These are phyloP conservation scores for Mesochorus sp. DNA, from an alignment of 2,888 invertebrate genomes.

Conservation along the genomic window DNA sequence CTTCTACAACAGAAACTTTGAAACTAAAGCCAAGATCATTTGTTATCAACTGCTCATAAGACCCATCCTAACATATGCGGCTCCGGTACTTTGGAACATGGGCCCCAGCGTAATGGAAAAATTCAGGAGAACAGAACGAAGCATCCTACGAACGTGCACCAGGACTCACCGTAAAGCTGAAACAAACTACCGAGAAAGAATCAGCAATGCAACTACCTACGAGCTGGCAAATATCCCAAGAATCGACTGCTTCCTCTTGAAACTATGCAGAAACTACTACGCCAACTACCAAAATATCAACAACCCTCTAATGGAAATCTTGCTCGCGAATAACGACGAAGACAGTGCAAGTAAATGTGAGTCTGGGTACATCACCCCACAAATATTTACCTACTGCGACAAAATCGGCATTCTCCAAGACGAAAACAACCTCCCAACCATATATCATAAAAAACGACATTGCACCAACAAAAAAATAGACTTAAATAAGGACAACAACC, in stretches of 20 bases:
- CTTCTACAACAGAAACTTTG: neutral
- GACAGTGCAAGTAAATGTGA: neutral
- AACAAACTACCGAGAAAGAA: neutral
- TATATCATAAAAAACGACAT: neutral
- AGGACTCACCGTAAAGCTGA: neutral
- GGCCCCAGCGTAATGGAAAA: constrained; percentile 30
- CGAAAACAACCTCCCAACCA: neutral
- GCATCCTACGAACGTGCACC: neutral
- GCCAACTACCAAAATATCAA: neutral
- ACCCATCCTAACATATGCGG: constrained; percentile 26
- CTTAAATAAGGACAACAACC: neutral
- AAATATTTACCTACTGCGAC: neutral
- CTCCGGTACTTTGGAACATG: constrained; percentile 35
- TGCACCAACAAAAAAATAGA: neutral
- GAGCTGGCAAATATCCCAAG: constrained; percentile 2
- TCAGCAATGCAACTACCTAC: neutral
- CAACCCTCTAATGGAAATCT: neutral
- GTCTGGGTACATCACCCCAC: neutral
- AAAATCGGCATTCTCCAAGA: neutral
- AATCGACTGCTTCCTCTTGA: neutral
- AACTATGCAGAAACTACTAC: neutral
- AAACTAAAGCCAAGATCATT: constrained; percentile 14
- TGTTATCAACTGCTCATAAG: constrained; percentile 5
- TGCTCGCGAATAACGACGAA: neutral
- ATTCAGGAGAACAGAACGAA: constrained; percentile 13